These are phyloP conservation scores for Lymantria dispar DNA, from an alignment of 2,888 invertebrate species.

Conservation along the genomic window DNA sequence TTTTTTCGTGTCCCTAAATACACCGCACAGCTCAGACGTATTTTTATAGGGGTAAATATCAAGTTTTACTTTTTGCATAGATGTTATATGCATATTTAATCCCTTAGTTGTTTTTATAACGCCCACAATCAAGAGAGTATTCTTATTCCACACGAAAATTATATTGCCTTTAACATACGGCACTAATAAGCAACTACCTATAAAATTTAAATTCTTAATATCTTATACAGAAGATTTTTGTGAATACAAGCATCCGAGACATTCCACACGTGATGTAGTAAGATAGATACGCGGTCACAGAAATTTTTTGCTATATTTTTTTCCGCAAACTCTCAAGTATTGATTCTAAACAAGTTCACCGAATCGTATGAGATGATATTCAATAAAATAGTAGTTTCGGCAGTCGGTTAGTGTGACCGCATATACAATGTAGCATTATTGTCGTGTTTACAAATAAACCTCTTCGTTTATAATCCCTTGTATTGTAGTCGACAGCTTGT, in stretches of 20 bases:
- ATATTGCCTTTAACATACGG: no score
- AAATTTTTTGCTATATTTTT: conserved; percentile 34
- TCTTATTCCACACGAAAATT: no score
- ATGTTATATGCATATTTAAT: no score
- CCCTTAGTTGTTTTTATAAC: no score
- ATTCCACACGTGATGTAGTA: conserved; percentile 20
- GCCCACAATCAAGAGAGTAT: no score
- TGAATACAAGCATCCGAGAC: conserved; percentile 1
- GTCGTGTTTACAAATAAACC: conserved; percentile 81
- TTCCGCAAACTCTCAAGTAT: conserved; percentile 35
- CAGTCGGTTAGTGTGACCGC: conserved; percentile 58
- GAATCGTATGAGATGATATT: conserved; percentile 71
- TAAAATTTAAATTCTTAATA: no score
- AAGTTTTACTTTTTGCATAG: no score
- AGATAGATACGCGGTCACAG: conserved; percentile 3
- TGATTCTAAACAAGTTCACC: conserved; percentile 64
- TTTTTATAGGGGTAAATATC: no score
- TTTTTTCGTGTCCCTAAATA: no score
- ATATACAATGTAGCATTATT: conserved; percentile 61
- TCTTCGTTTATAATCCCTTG: conserved; percentile 73
- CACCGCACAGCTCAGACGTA: no score
- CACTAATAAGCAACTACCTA: no score
- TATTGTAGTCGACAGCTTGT: conserved; percentile 59
- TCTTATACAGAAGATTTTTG: not conserved
- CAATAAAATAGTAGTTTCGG: conserved; percentile 62